Evolutionary conservation across 2,113 vertebrate genomes (phyloP).

Genomic region (Syngnathus typhle): DNA sequence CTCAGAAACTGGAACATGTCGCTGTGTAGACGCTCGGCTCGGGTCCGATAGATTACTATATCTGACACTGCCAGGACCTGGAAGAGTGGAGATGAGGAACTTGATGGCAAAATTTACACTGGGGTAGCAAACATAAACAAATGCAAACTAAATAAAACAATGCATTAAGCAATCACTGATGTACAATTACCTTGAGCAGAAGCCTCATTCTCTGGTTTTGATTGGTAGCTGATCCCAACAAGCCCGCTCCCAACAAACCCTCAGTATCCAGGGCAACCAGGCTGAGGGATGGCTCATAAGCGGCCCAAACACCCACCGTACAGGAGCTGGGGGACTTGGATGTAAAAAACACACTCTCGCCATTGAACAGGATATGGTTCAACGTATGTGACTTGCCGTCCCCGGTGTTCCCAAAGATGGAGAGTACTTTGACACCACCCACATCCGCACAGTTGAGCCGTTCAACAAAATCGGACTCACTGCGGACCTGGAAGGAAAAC

Average conservation of each 20-base stretch:
- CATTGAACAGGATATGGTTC: slow-evolving; percentile 72
- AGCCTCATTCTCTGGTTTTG: slow-evolving; percentile 75
- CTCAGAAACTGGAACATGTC: slow-evolving; percentile 81
- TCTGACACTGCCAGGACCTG: slow-evolving; percentile 77
- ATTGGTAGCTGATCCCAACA: slow-evolving; percentile 68
- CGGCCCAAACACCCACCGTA: slow-evolving; percentile 77
- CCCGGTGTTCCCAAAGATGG: slow-evolving; percentile 79
- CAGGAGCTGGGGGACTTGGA: slow-evolving; percentile 76
- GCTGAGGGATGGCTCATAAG: slow-evolving; percentile 63
- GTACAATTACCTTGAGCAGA: slow-evolving; percentile 65
- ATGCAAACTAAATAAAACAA: no score
- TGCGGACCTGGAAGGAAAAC: slow-evolving; percentile 52
- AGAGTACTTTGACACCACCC: slow-evolving; percentile 72
- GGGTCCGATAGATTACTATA: slow-evolving; percentile 74
- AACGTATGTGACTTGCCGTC: slow-evolving; percentile 83
- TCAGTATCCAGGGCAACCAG: slow-evolving; percentile 75
- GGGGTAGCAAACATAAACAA: not conserved
- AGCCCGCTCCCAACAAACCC: slow-evolving; percentile 73
- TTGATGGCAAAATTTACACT: not conserved
- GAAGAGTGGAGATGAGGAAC: not conserved
- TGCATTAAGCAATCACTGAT: not conserved
- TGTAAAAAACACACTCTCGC: slow-evolving; percentile 68
- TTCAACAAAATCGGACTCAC: slow-evolving; percentile 63
- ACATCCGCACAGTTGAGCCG: slow-evolving; percentile 61
- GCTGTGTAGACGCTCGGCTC: slow-evolving; percentile 78